These are phyloP conservation scores for Sinocyclocheilus grahami DNA, from an alignment of 2,113 vertebrate species.

Conservation along the genomic window DNA sequence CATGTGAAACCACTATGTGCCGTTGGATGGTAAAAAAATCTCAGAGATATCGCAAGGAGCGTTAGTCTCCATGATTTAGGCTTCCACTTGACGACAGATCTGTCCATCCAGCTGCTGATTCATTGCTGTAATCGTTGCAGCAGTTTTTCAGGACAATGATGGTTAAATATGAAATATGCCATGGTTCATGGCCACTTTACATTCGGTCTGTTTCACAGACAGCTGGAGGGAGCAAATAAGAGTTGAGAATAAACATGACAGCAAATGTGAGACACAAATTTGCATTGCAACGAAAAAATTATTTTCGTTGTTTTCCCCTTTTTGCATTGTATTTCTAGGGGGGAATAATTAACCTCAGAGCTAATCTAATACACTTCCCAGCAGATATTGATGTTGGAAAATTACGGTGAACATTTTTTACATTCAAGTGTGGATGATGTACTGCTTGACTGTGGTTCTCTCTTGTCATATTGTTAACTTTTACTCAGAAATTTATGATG, in stretches of 20 bases:
- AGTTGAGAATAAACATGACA: background rate
- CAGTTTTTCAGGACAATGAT: slow-evolving; percentile 18
- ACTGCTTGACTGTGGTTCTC: background rate
- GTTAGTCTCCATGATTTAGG: slow-evolving; percentile 44
- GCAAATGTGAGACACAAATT: slow-evolving; percentile 4
- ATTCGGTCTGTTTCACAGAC: background rate
- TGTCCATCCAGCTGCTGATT: slow-evolving; percentile 52
- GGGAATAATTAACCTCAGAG: background rate
- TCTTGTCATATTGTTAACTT: background rate
- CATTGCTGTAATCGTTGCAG: slow-evolving; percentile 21
- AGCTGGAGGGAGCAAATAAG: background rate
- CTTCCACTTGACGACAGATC: slow-evolving; percentile 54
- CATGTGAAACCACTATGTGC: slow-evolving; percentile 77
- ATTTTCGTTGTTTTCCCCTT: background rate
- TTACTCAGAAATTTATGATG: background rate
- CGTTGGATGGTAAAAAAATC: slow-evolving; percentile 63
- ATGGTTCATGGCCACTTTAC: background rate
- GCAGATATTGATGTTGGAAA: background rate
- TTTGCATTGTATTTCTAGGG: background rate
- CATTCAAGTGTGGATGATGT: background rate
- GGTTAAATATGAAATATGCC: background rate
- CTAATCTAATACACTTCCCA: slow-evolving; percentile 3
- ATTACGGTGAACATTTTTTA: background rate
- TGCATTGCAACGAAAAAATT: background rate
- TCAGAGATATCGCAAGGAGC: background rate